These are phyloP conservation scores for Anastrepha ludens DNA, from an alignment of 1,140 invertebrate species.

Conservation along the genomic window DNA sequence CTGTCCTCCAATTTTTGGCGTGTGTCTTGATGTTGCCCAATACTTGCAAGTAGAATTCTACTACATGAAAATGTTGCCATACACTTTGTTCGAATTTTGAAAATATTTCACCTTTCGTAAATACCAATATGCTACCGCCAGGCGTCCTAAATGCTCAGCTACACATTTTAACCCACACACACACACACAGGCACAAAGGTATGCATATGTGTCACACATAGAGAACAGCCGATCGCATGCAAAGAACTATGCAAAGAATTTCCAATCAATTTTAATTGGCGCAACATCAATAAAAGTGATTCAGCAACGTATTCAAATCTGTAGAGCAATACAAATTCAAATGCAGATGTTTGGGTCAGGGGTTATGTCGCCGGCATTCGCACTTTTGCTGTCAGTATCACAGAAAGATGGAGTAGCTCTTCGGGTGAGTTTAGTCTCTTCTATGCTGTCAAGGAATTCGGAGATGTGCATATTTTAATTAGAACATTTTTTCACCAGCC, in stretches of 20 bases:
- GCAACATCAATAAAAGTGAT: constrained; percentile 67
- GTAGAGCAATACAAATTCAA: not conserved
- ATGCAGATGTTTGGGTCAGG: constrained; percentile 1
- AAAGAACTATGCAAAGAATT: constrained; percentile 68
- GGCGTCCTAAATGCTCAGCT: not conserved
- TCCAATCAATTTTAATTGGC: constrained; percentile 74
- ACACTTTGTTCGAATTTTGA: not conserved
- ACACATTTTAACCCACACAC: not conserved
- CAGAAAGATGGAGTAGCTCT: not conserved
- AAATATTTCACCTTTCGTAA: constrained; percentile 25
- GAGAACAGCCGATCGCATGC: not conserved
- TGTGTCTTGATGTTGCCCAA: no score
- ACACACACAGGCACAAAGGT: not conserved
- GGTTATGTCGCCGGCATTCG: not conserved
- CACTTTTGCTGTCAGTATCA: not conserved
- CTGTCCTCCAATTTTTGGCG: no score
- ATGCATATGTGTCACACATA: not conserved
- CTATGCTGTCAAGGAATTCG: constrained; percentile 61
- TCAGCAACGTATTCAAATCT: constrained; percentile 38
- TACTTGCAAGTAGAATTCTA: not conserved
- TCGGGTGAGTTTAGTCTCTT: not conserved
- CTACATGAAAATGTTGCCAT: not conserved
- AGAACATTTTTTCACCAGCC: constrained; percentile 71
- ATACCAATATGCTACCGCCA: not conserved
- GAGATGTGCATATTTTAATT: constrained; percentile 73